phyloP scores from a whole-genome alignment of 2,888 invertebrate genomes.

The Eupithecia insigniata region DNA sequence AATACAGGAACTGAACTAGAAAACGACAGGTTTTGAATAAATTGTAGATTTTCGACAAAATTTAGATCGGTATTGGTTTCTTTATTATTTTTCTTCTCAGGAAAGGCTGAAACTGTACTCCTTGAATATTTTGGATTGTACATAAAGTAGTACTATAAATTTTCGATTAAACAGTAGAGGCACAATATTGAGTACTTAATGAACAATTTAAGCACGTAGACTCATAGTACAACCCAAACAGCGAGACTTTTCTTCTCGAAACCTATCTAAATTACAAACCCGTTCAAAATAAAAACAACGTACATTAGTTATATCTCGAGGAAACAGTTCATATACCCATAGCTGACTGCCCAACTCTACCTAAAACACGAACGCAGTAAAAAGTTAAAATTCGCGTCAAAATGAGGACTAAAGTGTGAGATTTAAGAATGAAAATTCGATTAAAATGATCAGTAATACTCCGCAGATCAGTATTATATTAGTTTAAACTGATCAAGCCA shows the following conservation, averaged over 20 bases:
- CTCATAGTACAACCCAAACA: slow-evolving; percentile 42
- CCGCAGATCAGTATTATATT: slow-evolving; percentile 74
- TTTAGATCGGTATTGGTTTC: slow-evolving; percentile 66
- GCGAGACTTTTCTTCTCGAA: slow-evolving; percentile 37
- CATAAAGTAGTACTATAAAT: slow-evolving; percentile 61
- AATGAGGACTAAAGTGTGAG: slow-evolving; percentile 63
- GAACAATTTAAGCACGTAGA: slow-evolving; percentile 51
- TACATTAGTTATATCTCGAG: slow-evolving; percentile 19
- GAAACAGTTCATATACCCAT: slow-evolving; percentile 30
- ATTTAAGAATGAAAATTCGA: slow-evolving; percentile 63
- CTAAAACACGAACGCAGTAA: slow-evolving; percentile 45
- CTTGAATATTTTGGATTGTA: slow-evolving; percentile 65
- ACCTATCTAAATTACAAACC: background rate
- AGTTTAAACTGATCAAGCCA: slow-evolving; percentile 76
- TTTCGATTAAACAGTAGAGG: slow-evolving; percentile 56
- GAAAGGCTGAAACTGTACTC: slow-evolving; percentile 69
- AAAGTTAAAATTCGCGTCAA: slow-evolving; percentile 54
- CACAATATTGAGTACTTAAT: slow-evolving; percentile 51
- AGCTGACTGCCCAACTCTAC: slow-evolving; percentile 65
- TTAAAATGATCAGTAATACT: slow-evolving; percentile 66
- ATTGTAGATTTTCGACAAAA: slow-evolving; percentile 74
- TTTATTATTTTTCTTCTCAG: slow-evolving; percentile 59
- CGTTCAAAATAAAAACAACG: slow-evolving; percentile 9
- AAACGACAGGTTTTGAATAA: slow-evolving; percentile 82
- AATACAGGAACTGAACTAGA: slow-evolving; percentile 80